Evolutionary conservation across 2,113 vertebrate species (phyloP).

Genomic region (Phalacrocorax pelagicus): DNA sequence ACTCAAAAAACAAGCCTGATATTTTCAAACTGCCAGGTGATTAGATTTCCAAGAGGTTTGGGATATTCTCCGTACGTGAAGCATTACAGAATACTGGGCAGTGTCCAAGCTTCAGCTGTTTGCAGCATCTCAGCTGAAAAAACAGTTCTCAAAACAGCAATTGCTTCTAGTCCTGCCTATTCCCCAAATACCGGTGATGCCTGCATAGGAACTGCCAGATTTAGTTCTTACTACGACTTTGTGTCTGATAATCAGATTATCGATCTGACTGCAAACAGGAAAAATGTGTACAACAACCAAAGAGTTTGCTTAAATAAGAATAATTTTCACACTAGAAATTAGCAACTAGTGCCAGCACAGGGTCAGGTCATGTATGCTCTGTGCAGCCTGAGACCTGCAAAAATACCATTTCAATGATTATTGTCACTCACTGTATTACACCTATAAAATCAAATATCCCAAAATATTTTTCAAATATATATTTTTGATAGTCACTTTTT

Average conservation of each 20-base stretch:
- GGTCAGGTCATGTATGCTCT: background rate
- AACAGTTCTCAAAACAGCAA: background rate
- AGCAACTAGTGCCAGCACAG: background rate
- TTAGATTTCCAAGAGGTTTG: background rate
- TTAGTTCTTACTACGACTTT: background rate
- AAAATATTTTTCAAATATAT: background rate
- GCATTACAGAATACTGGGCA: background rate
- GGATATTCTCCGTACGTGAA: background rate
- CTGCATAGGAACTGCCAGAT: background rate
- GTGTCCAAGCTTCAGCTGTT: background rate
- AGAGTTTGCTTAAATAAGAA: background rate
- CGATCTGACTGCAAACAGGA: background rate
- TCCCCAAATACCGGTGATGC: background rate
- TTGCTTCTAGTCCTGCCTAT: background rate
- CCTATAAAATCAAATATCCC: background rate
- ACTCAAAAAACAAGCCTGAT: background rate
- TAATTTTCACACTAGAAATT: background rate
- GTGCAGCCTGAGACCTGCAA: background rate
- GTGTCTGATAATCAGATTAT: background rate
- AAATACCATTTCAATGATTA: background rate
- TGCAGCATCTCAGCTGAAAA: background rate
- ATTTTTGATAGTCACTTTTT: background rate
- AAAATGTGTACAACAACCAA: background rate
- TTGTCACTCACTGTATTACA: background rate
- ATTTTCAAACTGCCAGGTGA: background rate